Evolutionary conservation across 1,140 invertebrate genomes (phyloP), one percentile per base, ranked within the genome.

Genomic region (Nephila pilipes): DNA sequence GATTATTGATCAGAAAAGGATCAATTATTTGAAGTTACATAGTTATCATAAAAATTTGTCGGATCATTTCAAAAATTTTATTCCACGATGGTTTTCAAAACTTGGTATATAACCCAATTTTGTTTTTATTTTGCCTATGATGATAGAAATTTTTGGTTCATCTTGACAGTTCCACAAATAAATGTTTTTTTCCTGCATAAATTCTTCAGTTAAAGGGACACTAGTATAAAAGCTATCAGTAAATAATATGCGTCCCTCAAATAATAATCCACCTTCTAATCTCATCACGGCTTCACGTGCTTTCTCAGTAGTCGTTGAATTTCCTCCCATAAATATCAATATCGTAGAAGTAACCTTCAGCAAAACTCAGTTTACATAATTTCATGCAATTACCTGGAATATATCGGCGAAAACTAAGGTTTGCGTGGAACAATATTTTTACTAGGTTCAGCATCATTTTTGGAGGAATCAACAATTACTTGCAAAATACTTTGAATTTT

Each of bases 341-440:
- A 80, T 57, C 20, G 14, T 36, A 90, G n/a, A 63, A 80, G 38
- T 90, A 90, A n/a, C 65, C 88, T 32, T 90, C 88, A 90, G n/a
- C 5, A 29, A 38, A 90, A 81, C 88, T 80, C 75, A 90, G 32
- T 29, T 90, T 90, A 69, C 18, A 90, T 36, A 90, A 54, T 92
- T 92, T 92, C 2, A 92, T 29, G 18, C 90, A 79, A 85, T 95
- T 96, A 25, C 94, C 94, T 93, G 95, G 94, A 75, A 95, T 95
- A 88, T 95, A 95, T 90, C 95, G 95, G 36, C 94, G 79, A 92
- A 96, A 95, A 36, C 94, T 32, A 1, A 95, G 87, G 22, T 79
- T 95, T 94, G 94, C 94, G 95, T 87, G 95, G 94, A 83, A 96
- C 94, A 94, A 96, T 94, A 80, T 95, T 85, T 94, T 94, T 79